phyloP scores from a whole-genome alignment of 2,113 vertebrate species.

The Camelus bactrianus region DNA sequence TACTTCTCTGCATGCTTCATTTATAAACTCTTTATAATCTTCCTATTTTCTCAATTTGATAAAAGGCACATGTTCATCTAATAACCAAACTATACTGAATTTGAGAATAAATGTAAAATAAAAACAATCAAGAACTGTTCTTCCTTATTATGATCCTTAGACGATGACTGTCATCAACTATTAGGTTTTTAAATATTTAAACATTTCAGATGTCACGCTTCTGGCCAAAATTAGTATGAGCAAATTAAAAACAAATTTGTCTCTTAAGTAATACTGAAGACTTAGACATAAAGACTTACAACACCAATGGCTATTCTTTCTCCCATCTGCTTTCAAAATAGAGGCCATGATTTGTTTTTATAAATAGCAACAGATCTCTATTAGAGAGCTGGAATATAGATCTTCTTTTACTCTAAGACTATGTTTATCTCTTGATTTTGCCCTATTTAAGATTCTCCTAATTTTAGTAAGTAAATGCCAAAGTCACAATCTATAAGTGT shows the following conservation, averaged over 20 bases:
- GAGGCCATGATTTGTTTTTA: background rate
- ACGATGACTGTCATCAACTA: background rate
- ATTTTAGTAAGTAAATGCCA: background rate
- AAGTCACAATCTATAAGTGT: background rate
- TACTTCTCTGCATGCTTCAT: background rate
- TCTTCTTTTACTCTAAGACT: background rate
- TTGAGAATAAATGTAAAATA: background rate
- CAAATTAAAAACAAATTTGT: slow-evolving; percentile 47
- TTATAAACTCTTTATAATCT: background rate
- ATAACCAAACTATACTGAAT: background rate
- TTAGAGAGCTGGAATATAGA: background rate
- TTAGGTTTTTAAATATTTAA: background rate
- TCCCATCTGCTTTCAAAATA: background rate
- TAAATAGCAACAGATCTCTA: slow-evolving; percentile 23
- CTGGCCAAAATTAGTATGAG: background rate
- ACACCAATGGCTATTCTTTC: background rate
- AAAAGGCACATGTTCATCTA: background rate
- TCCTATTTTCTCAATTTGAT: background rate
- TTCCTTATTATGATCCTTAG: background rate
- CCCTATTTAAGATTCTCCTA: background rate
- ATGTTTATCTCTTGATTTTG: slow-evolving; percentile 9
- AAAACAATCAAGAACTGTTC: background rate
- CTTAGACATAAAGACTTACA: background rate
- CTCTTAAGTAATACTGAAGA: background rate
- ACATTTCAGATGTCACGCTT: background rate